Conservation (phyloP, 2,888 invertebrate species). For the Tenthredo distinguenda region DNA sequence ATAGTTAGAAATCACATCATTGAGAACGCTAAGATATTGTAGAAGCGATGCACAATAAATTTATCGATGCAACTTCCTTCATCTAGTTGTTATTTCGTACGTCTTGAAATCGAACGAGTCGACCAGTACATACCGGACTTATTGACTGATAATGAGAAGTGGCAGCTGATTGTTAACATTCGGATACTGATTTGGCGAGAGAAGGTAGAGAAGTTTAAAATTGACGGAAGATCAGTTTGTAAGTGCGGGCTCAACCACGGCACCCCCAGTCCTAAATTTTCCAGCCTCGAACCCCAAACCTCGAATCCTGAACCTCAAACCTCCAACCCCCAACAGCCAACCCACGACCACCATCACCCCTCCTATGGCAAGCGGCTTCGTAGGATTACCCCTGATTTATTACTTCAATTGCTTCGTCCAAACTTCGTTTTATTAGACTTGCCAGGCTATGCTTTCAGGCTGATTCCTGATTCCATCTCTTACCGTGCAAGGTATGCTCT, state of each 20-base stretch:
- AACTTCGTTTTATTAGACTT: slow-evolving; percentile 54
- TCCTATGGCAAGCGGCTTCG: slow-evolving; percentile 33
- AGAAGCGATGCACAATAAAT: not conserved
- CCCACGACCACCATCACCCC: slow-evolving; percentile 10
- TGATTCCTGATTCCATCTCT: slow-evolving; percentile 41
- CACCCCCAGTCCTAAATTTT: slow-evolving; percentile 5
- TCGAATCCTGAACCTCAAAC: slow-evolving; percentile 4
- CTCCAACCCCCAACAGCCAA: not conserved
- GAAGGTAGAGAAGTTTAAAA: slow-evolving; percentile 23
- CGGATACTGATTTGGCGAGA: not conserved
- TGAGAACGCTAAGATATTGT: not conserved
- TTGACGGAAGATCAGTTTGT: slow-evolving; percentile 48
- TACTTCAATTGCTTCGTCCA: slow-evolving; percentile 53
- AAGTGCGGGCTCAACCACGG: slow-evolving; percentile 43
- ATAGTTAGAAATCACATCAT: not conserved
- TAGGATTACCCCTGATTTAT: slow-evolving; percentile 54
- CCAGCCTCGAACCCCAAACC: not conserved
- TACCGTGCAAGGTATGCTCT: not conserved
- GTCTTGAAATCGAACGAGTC: not conserved
- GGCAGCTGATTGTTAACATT: not conserved
- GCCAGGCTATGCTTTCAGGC: slow-evolving; percentile 42
- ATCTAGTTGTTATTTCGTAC: not conserved
- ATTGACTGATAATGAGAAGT: not conserved
- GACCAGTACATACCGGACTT: too few relatives aligned
- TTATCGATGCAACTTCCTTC: not conserved